phyloP scores from a whole-genome alignment of 2,797 vertebrate genomes.

The Siniperca obscura region DNA sequence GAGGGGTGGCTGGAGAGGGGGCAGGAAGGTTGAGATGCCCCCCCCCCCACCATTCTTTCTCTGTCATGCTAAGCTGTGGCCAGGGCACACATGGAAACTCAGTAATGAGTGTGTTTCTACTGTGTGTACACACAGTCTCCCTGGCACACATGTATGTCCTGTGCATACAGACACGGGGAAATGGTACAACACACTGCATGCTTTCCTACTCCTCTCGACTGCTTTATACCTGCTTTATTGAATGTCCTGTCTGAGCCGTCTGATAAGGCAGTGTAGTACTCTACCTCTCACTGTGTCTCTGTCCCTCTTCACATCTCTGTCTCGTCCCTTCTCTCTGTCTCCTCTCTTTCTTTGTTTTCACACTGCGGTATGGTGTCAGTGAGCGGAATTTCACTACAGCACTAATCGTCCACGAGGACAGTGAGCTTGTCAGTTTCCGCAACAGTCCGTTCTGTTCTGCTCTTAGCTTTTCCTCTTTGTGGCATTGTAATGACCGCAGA shows the following conservation, averaged over 20 bases:
- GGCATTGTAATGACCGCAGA: slow-evolving; percentile 63
- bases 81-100: slow-evolving; percentile 80
- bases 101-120: slow-evolving; percentile 72
- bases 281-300: slow-evolving; percentile 64
- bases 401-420: slow-evolving; percentile 56
- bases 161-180: slow-evolving; percentile 74
- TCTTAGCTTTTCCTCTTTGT: slow-evolving; percentile 46
- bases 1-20: slow-evolving; percentile 51
- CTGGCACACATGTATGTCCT: slow-evolving; percentile 75
- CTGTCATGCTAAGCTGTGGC: slow-evolving; percentile 75
- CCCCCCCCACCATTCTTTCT: slow-evolving; percentile 54
- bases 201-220: slow-evolving; percentile 68
- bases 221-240: slow-evolving; percentile 71
- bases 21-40: slow-evolving; percentile 64
- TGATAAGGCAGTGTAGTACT: slow-evolving; percentile 70
- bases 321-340: slow-evolving; percentile 51
- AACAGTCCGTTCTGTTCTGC: slow-evolving; percentile 35
- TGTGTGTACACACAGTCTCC: slow-evolving; percentile 72
- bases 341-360: slow-evolving; percentile 64
- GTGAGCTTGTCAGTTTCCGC: slow-evolving; percentile 52
- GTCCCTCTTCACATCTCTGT: slow-evolving; percentile 62
- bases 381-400: slow-evolving; percentile 53
- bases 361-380: slow-evolving; percentile 70
- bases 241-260: slow-evolving; percentile 69
- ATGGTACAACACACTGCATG: slow-evolving; percentile 76